Base-by-base conservation (phyloP, 2,797 vertebrate species). In the Lacerta viridis region DNA sequence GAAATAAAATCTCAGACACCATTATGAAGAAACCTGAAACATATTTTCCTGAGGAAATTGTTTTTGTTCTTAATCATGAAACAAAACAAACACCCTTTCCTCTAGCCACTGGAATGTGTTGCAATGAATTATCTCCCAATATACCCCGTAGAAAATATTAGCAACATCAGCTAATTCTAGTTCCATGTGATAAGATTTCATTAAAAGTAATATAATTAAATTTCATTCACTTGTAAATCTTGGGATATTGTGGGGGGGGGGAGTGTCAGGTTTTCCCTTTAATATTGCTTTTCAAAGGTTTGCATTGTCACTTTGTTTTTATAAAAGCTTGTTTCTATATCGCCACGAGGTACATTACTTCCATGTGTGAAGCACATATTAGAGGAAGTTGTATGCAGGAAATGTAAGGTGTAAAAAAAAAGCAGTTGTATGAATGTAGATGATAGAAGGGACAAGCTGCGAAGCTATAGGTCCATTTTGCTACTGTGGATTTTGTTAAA, bases 371-470 rank as follows among this genome's bases (percentile, higher is more conserved):
- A 39, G 36, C 69, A 41, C 0, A 1, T 89, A 9, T n/a, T 50
- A 86, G 39, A 1, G 9, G 0, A 72, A 43, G 25, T 41, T 88
- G 4, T 25, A 23, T 1, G 13, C 10, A 59, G 75, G 41, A 87
- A 61, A 88, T 4, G 8, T 41, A 64, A 90, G 4, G 5, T 75
- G 33, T 88, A 81, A 81, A 91, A 91, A 91, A 89, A 5, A 87
- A 50, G 50, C 29, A 2, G 18, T 86, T 61, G 25, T 23, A 23
- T 76, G 64, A 72, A 43, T 85, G 10, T 20, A 3, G 85, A 23
- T 0, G 0, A 78, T 1, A 0, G 0, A 91, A 36, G 1, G 3
- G 72, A 3, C 50, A 88, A 91, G 55, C 78, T 88, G 64, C 25
- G 20, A 1, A 2, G 68, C 64, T 2, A 1, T 7, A 90, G 5